Conservation (phyloP, 2,888 invertebrate genomes). For the Corbicula japonica region DNA sequence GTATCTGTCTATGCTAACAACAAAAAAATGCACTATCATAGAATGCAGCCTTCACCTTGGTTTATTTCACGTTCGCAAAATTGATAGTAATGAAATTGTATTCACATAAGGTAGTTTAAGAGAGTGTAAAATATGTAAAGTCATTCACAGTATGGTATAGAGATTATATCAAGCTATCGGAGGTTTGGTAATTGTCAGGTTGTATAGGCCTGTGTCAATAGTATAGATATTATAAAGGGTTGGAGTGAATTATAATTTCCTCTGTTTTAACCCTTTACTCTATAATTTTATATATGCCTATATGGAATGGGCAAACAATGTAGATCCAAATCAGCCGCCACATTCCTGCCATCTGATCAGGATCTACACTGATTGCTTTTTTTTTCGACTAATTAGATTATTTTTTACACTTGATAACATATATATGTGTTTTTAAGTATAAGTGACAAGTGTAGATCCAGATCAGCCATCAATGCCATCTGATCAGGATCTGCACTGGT, state of each 20-base stretch:
- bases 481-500: no score
- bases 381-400: no score
- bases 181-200: no score
- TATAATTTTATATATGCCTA: background rate
- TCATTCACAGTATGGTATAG: background rate
- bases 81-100: constrained; percentile 39
- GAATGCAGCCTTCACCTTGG: constrained; percentile 45
- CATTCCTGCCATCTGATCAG: no score
- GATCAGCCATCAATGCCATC: no score
- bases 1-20: constrained; percentile 13
- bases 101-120: constrained; percentile 10
- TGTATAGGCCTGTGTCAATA: no score
- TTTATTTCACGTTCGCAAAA: constrained; percentile 49
- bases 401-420: no score
- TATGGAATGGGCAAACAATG: background rate
- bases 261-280: background rate
- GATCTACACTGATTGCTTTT: no score
- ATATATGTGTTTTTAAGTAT: no score
- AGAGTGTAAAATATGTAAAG: constrained; percentile 19
- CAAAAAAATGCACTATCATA: constrained; percentile 52
- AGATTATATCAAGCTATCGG: background rate
- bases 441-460: no score
- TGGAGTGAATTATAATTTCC: background rate
- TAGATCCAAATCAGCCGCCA: no score
- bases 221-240: background rate